Conservation (phyloP, 2,797 vertebrate genomes). For the Neostethus bicornis region DNA sequence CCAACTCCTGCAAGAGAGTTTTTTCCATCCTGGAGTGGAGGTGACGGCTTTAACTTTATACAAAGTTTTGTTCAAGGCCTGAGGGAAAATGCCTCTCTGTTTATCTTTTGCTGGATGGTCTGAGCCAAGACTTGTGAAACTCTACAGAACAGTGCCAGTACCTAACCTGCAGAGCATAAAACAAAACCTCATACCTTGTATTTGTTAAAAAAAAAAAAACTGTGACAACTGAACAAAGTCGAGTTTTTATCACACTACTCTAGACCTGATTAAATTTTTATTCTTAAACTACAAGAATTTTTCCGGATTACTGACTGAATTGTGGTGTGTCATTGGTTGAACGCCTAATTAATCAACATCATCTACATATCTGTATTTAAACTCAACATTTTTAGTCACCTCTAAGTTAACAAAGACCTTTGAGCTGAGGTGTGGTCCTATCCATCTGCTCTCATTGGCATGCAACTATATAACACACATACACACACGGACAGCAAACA, state of each 20-base stretch:
- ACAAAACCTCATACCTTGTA: conserved; percentile 18
- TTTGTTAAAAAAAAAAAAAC: conserved; percentile 19
- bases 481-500: conserved; percentile 53
- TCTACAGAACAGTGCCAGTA: conserved; percentile 30
- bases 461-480: conserved; percentile 30
- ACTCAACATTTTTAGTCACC: not conserved
- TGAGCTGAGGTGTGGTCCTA: conserved; percentile 45
- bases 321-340: conserved; percentile 3
- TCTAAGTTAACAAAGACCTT: conserved; percentile 34
- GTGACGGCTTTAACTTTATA: conserved; percentile 68
- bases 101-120: conserved; percentile 66
- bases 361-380: conserved; percentile 1
- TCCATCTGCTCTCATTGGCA: conserved; percentile 60
- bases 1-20: conserved; percentile 58
- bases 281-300: conserved; percentile 34
- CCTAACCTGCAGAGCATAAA: conserved; percentile 21
- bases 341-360: conserved; percentile 2
- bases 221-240: conserved; percentile 22
- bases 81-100: conserved; percentile 56
- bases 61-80: conserved; percentile 60
- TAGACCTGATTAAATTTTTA: conserved; percentile 48
- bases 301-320: conserved; percentile 44
- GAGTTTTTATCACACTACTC: conserved; percentile 8
- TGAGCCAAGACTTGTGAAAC: conserved; percentile 52
- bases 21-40: conserved; percentile 58